Base-by-base conservation (phyloP, 2,113 vertebrate genomes). In the Gopherus flavomarginatus region DNA sequence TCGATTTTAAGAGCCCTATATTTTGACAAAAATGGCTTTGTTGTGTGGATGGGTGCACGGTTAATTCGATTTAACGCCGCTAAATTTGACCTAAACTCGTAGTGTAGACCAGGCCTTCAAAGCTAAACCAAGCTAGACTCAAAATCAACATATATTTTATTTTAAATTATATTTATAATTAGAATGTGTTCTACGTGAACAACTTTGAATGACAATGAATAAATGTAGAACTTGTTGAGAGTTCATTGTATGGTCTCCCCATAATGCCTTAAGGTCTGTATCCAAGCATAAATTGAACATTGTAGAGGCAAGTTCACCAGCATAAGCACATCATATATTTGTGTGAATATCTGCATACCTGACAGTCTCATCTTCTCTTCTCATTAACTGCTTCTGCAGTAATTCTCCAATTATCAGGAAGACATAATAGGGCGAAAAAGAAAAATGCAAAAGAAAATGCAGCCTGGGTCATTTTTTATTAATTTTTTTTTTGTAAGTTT, bases 141-240 rank as follows among this genome's bases (percentile, higher is more conserved):
- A 42, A 44, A 59, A 84, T 47, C 7, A 47, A 12, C 26, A n/a
- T n/a, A 24, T 35, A 22, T 49, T 35, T 82, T 44, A 29, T 35
- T 44, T 22, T 84, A 62, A 62, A 49, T 62, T 62, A 62, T 12
- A 65, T 65, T 84, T 62, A 31, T 49, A 49, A 35, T 49, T 49
- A 84, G 4, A 44, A 35, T 49, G 29, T 49, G 42, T 49, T 49
- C 47, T 84, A 62, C 6, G 12, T 47, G 59, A 8, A 49, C 21
- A 49, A 21, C 31, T 7, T 31, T 62, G 31, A 5, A 65, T 17
- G 57, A 83, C 81, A 44, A 83, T 29, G 54, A 9, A 47, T 24
- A 3, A 75, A 1, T 50, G 19, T 14, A 50, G 8, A 82, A 87
- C 4, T 77, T 31, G 0, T 24, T 83, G 69, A 6, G 4, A 11